Conservation (phyloP, 1,140 invertebrate species). For the Tetranychus cinnabarinus region DNA sequence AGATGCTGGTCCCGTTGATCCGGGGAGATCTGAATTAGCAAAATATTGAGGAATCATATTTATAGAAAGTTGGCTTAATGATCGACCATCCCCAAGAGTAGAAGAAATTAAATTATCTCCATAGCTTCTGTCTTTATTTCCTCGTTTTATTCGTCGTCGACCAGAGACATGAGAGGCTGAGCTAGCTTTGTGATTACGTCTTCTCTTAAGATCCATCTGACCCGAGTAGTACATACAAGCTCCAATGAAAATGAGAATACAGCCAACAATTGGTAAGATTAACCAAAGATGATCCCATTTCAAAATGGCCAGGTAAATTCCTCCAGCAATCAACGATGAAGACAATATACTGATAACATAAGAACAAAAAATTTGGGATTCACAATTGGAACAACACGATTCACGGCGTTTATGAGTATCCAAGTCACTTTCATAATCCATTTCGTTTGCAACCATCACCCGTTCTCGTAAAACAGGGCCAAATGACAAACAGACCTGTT, state of each 20-base stretch:
- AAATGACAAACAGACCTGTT: too few relatives aligned
- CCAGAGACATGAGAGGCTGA: background rate
- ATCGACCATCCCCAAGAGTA: background rate
- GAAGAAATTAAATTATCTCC: background rate
- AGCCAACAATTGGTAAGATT: background rate
- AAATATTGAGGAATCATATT: constrained; percentile 10
- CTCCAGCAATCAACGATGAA: background rate
- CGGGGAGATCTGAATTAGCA: background rate
- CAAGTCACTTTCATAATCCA: background rate
- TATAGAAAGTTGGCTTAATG: constrained; percentile 4
- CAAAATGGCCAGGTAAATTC: background rate
- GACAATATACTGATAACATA: constrained; percentile 4
- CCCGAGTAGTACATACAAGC: constrained; percentile 5
- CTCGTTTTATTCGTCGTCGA: background rate
- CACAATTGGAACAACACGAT: background rate
- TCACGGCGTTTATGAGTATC: background rate
- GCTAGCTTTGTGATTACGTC: background rate
- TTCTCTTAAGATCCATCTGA: background rate
- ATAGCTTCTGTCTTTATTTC: background rate
- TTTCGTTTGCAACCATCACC: background rate
- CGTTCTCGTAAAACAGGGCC: too few relatives aligned
- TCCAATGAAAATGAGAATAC: constrained; percentile 6
- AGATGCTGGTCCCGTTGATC: background rate
- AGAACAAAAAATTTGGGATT: constrained; percentile 4
- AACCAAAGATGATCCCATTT: constrained; percentile 4